These are phyloP conservation scores for Pristionchus mayeri DNA, from an alignment of 2,888 invertebrate genomes.

Conservation along the genomic window DNA sequence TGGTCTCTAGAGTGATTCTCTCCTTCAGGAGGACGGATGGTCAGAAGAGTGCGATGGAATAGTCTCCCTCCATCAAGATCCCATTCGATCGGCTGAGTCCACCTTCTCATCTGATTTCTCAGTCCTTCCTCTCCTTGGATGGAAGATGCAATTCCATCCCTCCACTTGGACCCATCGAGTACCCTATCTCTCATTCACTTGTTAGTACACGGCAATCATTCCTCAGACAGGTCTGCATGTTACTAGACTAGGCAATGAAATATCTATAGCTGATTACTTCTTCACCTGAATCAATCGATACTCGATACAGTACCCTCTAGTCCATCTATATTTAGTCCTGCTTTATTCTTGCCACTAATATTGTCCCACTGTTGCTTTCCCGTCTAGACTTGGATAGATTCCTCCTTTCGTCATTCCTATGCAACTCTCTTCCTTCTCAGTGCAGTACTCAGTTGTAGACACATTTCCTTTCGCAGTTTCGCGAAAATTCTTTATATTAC, in stretches of 20 bases:
- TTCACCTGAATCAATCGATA: background rate
- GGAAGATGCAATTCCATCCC: slow-evolving; percentile 74
- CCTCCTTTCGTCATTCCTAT: background rate
- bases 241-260: slow-evolving; percentile 9
- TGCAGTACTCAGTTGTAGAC: slow-evolving; percentile 13
- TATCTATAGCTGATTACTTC: no score
- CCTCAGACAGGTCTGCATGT: background rate
- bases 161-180: slow-evolving; percentile 71
- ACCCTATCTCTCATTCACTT: slow-evolving; percentile 71
- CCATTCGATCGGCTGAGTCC: slow-evolving; percentile 67
- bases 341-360: slow-evolving; percentile 9
- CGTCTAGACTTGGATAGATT: background rate
- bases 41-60: slow-evolving; percentile 60
- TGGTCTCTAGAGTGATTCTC: background rate
- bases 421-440: background rate
- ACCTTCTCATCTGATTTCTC: slow-evolving; percentile 64
- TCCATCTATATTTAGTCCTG: background rate
- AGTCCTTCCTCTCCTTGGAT: slow-evolving; percentile 70
- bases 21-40: slow-evolving; percentile 65
- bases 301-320: background rate
- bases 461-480: background rate
- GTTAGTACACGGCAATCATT: slow-evolving; percentile 52
- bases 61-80: slow-evolving; percentile 63
- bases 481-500: slow-evolving; percentile 39
- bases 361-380: background rate